Conservation (phyloP, 2,113 vertebrate genomes). For the Corythaeola cristata region DNA sequence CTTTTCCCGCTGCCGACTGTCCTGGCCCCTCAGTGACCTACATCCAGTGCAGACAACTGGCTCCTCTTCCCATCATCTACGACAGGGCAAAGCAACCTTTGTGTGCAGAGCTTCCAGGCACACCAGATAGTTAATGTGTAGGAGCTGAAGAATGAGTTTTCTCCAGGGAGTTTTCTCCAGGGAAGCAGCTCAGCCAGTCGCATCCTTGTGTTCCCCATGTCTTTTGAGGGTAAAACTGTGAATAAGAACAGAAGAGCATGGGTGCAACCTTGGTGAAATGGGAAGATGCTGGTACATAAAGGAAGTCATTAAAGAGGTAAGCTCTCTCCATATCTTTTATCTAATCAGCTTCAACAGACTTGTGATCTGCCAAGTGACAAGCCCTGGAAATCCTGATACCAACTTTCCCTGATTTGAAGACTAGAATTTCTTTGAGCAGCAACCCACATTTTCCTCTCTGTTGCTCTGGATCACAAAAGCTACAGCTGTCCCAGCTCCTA, state of each 20-base stretch:
- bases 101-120: background rate
- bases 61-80: background rate
- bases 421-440: background rate
- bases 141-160: background rate
- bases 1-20: background rate
- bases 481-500: background rate
- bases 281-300: background rate
- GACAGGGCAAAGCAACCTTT: background rate
- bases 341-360: background rate
- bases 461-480: background rate
- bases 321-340: background rate
- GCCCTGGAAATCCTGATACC: background rate
- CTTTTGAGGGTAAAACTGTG: background rate
- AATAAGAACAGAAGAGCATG: background rate
- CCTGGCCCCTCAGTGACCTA: background rate
- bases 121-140: background rate
- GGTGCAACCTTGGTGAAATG: background rate
- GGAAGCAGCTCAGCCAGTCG: background rate
- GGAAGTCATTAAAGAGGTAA: background rate
- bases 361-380: too few species aligned
- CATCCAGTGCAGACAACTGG: too few species aligned
- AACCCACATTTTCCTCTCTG: background rate
- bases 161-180: background rate
- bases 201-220: too few species aligned
- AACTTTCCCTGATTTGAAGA: background rate